These are phyloP conservation scores for Hypercompe scribonia DNA, from an alignment of 2,888 invertebrate genomes.

Conservation along the genomic window DNA sequence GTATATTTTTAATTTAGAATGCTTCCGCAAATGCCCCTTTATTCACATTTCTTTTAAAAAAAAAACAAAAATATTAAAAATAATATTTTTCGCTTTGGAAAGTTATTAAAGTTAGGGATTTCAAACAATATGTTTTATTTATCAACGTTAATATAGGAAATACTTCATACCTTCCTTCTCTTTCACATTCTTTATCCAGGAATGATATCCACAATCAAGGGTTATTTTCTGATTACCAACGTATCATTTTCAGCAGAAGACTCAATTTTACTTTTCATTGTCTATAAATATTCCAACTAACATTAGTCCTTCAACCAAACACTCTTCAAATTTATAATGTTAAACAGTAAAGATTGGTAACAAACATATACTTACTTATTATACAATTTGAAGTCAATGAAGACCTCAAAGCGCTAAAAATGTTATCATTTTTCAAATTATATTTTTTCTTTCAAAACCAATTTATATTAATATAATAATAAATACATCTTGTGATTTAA, in stretches of 20 bases:
- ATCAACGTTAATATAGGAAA: not conserved
- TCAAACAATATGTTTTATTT: not conserved
- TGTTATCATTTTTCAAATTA: not conserved
- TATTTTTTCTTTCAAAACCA: not conserved
- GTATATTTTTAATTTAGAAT: conserved; percentile 3
- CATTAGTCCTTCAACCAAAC: not conserved
- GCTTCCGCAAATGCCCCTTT: not conserved
- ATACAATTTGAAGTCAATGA: not conserved
- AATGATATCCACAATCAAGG: not conserved
- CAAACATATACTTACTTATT: not conserved
- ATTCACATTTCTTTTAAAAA: not conserved
- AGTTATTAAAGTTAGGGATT: not conserved
- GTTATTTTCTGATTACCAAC: not conserved
- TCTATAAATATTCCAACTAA: not conserved
- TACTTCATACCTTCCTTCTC: not conserved
- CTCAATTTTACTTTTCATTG: not conserved
- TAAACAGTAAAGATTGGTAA: not conserved
- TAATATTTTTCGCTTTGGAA: not conserved
- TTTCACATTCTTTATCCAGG: not conserved
- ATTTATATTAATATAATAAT: not conserved
- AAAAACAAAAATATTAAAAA: too few relatives aligned
- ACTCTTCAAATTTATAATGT: not conserved
- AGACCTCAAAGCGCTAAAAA: not conserved
- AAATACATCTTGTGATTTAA: not conserved
- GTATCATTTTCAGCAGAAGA: not conserved